Base-by-base conservation (phyloP, 2,888 invertebrate species). In the Chalcosyrphus nemorum region DNA sequence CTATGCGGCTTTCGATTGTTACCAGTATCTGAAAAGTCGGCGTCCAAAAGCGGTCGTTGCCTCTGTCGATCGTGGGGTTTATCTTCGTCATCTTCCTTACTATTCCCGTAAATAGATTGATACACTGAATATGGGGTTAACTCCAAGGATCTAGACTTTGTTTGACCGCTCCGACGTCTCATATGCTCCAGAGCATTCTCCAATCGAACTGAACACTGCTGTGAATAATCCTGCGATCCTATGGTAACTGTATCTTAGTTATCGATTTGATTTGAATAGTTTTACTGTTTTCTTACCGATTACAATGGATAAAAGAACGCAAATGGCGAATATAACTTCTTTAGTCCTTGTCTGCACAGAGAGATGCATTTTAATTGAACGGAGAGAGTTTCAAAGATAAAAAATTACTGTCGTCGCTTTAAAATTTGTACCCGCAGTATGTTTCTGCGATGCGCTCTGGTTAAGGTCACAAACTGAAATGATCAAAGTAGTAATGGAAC, bases 171-270 rank as follows among this genome's bases (percentile, higher is more conserved):
- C 19, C 91, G 90, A 0, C 89, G 89, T 4, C 91, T 93, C 89
- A 95, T 92, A 87, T 94, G 94, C 86, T 95, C 95, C 56, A 95
- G 89, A 0, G 95, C 95, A 7, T 92, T 93, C 89, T 95, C 95
- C 72, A 95, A 90, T 15, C 94, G 93, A 15, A 94, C 93, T 0
- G 94, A 94, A 87, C 95, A 95, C 81, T 94, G 92, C 66, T 93
- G 93, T 2, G 57, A 72, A 50, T 78, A 78, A 4, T 61, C 59
- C 57, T 63, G 81, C 11, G 71, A 65, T 38, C 71, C 76, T 45
- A 45, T 11, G 2, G 27, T 38, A 7, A 50, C 63, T 71, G 21
- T 6, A 11, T 47, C 27, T 47, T 27, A n/a, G 24, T 63, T 70
- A 9, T 7, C 47, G 35, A 7, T n/a, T 21, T 0, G 17, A 65